phyloP scores from a whole-genome alignment of 1,140 invertebrate genomes.

The Ceratina japonica region DNA sequence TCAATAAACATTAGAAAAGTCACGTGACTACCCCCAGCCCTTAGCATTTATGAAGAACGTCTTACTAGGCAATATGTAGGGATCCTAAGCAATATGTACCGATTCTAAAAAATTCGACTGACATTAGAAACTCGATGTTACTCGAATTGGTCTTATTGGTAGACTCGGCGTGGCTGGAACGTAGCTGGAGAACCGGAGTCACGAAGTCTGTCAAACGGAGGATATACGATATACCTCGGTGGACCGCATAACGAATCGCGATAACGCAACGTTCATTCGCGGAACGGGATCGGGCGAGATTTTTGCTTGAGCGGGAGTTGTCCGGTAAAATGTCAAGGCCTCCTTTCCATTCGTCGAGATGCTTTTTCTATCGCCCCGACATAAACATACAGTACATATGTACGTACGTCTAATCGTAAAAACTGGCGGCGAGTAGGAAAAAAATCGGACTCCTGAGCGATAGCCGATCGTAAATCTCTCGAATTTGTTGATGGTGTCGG shows the following conservation, averaged over 20 bases:
- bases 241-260: conserved; percentile 17
- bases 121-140: too few species aligned
- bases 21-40: too few species aligned
- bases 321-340: conserved; percentile 52
- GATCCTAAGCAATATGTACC: too few species aligned
- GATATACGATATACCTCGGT: not conserved
- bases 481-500: conserved; percentile 11
- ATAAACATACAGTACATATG: too few species aligned
- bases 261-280: conserved; percentile 8
- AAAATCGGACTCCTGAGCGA: conserved; percentile 18
- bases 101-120: too few species aligned
- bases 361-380: conserved; percentile 40
- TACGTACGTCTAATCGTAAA: not conserved
- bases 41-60: too few species aligned
- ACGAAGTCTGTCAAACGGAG: not conserved
- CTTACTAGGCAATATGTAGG: too few species aligned
- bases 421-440: not conserved
- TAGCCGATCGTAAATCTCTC: conserved; percentile 38
- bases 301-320: conserved; percentile 2
- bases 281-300: conserved; percentile 26
- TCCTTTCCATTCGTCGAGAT: conserved; percentile 45
- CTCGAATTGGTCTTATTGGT: not conserved
- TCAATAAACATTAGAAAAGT: too few species aligned
- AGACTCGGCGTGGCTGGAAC: not conserved
- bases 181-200: not conserved